phyloP scores from a whole-genome alignment of 2,113 vertebrate species.

The Oplegnathus fasciatus region DNA sequence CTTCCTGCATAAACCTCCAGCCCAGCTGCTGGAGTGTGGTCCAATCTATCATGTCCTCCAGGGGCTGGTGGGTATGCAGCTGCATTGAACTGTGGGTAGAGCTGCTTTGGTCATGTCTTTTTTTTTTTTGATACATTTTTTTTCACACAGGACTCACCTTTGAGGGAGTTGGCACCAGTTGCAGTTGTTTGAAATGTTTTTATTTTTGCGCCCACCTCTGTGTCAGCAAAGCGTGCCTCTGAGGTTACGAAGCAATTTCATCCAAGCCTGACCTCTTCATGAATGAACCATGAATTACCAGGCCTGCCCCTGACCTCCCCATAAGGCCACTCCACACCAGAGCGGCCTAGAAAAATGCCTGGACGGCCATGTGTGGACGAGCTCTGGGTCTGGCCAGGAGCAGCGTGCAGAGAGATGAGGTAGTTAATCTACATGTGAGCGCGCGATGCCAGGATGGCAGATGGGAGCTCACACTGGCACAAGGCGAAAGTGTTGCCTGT shows the following conservation, averaged over 20 bases:
- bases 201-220: background rate
- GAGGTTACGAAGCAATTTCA: background rate
- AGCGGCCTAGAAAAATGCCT: conserved; percentile 3
- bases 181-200: conserved; percentile 10
- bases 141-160: conserved; percentile 35
- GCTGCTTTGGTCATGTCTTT: conserved; percentile 28
- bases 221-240: background rate
- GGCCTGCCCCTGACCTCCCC: conserved; percentile 20
- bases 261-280: background rate
- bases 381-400: conserved; percentile 41
- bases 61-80: conserved; percentile 54
- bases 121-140: background rate
- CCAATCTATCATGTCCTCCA: conserved; percentile 60
- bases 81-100: conserved; percentile 63
- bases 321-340: conserved; percentile 3
- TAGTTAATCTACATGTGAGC: conserved; percentile 66
- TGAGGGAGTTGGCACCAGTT: conserved; percentile 8
- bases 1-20: conserved; percentile 65
- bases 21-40: conserved; percentile 70
- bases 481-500: conserved; percentile 64
- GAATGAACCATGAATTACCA: conserved; percentile 14
- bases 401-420: conserved; percentile 51
- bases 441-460: conserved; percentile 73
- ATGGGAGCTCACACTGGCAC: conserved; percentile 71
- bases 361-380: background rate